phyloP scores from a whole-genome alignment of 2,797 vertebrate species.

The Smutsia gigantea region DNA sequence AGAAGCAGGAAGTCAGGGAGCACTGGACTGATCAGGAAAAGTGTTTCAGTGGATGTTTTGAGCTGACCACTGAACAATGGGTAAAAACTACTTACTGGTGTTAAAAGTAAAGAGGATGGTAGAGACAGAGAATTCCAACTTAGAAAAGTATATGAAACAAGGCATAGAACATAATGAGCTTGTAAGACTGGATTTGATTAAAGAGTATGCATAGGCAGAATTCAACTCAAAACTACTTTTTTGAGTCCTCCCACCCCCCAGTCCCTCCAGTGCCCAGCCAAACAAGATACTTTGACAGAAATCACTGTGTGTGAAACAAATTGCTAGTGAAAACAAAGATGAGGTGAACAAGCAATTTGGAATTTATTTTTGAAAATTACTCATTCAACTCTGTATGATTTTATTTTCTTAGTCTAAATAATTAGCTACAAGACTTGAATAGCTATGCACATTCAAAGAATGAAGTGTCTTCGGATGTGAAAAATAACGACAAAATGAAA shows the following conservation, averaged over 20 bases:
- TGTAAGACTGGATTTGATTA: background rate
- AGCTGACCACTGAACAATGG: background rate
- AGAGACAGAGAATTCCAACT: background rate
- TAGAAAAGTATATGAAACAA: background rate
- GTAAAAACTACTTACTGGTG: background rate
- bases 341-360: background rate
- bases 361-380: slow-evolving; percentile 58
- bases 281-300: slow-evolving; percentile 17
- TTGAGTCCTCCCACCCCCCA: background rate
- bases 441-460: background rate
- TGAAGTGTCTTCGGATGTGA: background rate
- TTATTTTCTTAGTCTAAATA: slow-evolving; percentile 46
- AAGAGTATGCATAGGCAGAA: background rate
- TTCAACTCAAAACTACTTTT: slow-evolving; percentile 28
- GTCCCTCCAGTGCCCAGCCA: background rate
- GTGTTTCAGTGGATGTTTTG: background rate
- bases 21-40: background rate
- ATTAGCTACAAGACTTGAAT: background rate
- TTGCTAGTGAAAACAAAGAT: slow-evolving; percentile 25
- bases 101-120: background rate
- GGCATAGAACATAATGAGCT: background rate
- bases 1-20: background rate
- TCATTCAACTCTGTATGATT: slow-evolving; percentile 37
- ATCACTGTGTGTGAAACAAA: slow-evolving; percentile 15
- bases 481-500: background rate